Evolutionary conservation across 2,797 vertebrate species (phyloP).

Genomic region (Loris lydekkerianus): DNA sequence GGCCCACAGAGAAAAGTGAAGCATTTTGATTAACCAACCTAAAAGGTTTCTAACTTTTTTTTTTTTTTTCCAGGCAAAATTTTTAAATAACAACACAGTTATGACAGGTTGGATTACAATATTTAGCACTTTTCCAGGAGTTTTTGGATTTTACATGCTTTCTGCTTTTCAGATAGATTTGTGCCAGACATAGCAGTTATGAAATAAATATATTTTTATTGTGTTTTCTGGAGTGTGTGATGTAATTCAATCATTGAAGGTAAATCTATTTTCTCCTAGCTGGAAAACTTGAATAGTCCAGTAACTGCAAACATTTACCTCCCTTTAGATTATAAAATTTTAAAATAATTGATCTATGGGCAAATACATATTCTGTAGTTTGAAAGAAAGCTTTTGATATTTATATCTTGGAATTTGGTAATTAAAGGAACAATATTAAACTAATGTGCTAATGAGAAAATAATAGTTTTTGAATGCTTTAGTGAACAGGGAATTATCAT

Average conservation of each 20-base stretch:
- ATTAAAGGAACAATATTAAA: constrained; percentile 77
- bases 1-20: constrained; percentile 83
- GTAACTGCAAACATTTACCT: constrained; percentile 18
- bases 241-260: constrained; percentile 71
- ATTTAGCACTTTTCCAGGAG: constrained; percentile 86
- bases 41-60: constrained; percentile 88
- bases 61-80: constrained; percentile 88
- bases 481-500: constrained; percentile 53
- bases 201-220: constrained; percentile 78
- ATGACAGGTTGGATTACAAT: constrained; percentile 89
- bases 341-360: constrained; percentile 39
- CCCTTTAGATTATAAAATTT: constrained; percentile 36
- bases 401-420: constrained; percentile 63
- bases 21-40: constrained; percentile 87
- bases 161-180: constrained; percentile 87
- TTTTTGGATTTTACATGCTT: constrained; percentile 87
- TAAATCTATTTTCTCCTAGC: constrained; percentile 58
- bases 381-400: constrained; percentile 59
- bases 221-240: constrained; percentile 75
- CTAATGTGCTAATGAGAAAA: constrained; percentile 77
- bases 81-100: constrained; percentile 88
- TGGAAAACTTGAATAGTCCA: constrained; percentile 39
- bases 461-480: constrained; percentile 70
- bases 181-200: constrained; percentile 85
- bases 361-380: neutral